Base-by-base conservation (phyloP, 30 jellyfish, hydroid and myxozoan species). In the Clytia hemisphaerica region DNA sequence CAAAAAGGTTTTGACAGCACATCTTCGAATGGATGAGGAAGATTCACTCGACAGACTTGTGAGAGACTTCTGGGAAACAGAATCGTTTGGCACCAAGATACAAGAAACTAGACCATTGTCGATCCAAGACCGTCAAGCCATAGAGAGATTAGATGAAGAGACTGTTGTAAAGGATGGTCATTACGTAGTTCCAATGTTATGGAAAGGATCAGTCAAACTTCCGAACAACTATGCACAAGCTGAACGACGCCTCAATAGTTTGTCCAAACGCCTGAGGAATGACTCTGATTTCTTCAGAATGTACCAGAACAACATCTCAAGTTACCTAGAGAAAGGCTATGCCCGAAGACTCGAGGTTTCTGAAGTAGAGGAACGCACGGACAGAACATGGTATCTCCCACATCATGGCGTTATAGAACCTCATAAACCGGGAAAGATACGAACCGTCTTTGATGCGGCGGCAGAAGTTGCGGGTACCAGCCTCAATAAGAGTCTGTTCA, bases 401-500 rank as follows among this genome's bases (percentile, higher is more conserved):
- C 75, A 61, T 30, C 30, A 18, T 3, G 19, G 19, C 37, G 30
- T 58, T 4, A n/a, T 3, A 18, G 9, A 32, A 9, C 2, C 61
- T 2, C 9, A 9, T 2, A 48, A 48, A 5, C 3, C n/a, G n/a
- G n/a, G n/a, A n/a, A n/a, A n/a, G n/a, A n/a, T n/a, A n/a, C n/a
- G n/a, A n/a, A n/a, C n/a, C n/a, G n/a, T n/a, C n/a, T n/a, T 63
- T 63, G 77, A 63, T 48, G 38, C 77, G 38, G 77, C 77, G 44
- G 77, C 77, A 19, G n/a, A n/a, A n/a, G n/a, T n/a, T n/a, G n/a
- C n/a, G n/a, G n/a, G n/a, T n/a, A n/a, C n/a, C n/a, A n/a, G n/a
- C n/a, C n/a, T n/a, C n/a, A n/a, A n/a, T n/a, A n/a, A n/a, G n/a
- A 50, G 36, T 22, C 72, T 71, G 6, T 30, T 38, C 16, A 45